These are phyloP conservation scores for Anhinga anhinga DNA, from an alignment of 2,113 vertebrate species.

Conservation along the genomic window DNA sequence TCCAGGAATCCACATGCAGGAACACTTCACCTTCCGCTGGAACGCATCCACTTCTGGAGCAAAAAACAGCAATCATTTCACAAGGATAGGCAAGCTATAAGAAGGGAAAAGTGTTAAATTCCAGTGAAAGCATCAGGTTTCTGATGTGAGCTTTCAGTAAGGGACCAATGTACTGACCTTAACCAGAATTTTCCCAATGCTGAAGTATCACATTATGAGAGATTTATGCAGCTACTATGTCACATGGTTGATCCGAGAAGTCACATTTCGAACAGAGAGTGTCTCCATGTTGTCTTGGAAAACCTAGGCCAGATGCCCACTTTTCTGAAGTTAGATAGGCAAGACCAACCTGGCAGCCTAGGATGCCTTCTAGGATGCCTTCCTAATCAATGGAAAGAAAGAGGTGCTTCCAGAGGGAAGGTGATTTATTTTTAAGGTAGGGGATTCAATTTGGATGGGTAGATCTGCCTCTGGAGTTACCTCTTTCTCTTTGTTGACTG, in stretches of 20 bases:
- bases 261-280: neutral
- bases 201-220: neutral
- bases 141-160: neutral
- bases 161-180: accelerated
- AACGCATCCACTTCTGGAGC: neutral
- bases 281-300: accelerated
- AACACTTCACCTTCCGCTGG: constrained; percentile 14
- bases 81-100: accelerated
- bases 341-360: neutral
- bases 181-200: neutral
- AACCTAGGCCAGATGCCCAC: neutral
- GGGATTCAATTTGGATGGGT: neutral
- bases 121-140: neutral
- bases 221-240: neutral
- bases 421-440: neutral
- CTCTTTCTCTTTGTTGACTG: neutral
- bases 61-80: neutral
- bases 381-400: neutral
- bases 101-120: neutral
- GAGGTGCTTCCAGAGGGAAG: neutral
- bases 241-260: accelerated
- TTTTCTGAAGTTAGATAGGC: neutral
- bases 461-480: neutral
- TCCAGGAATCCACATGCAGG: neutral
- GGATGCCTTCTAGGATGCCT: neutral